Conservation (phyloP, 2,113 vertebrate species). For the Australoheros scitulus region DNA sequence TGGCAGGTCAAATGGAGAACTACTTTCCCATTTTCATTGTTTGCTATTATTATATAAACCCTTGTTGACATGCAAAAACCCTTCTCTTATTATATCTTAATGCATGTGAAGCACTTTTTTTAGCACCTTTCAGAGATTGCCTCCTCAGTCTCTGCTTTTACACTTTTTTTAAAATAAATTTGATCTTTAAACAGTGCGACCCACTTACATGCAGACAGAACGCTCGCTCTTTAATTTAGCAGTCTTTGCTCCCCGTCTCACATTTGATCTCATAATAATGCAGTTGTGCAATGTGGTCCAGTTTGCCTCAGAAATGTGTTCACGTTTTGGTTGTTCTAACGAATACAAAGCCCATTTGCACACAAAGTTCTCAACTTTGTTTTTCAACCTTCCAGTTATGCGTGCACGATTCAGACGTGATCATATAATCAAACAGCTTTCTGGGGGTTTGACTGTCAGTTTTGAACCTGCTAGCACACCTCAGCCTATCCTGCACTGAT, state of each 20-base stretch:
- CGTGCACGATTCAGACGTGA: not conserved
- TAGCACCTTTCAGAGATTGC: fast-evolving
- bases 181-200: not conserved
- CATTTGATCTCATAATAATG: not conserved
- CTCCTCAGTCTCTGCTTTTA: not conserved
- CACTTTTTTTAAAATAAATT: not conserved
- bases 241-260: not conserved
- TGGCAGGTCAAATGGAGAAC: not conserved
- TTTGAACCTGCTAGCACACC: too few relatives aligned
- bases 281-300: not conserved
- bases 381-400: not conserved
- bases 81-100: not conserved
- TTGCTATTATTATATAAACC: not conserved
- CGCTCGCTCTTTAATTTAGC: not conserved
- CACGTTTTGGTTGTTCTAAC: not conserved
- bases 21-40: not conserved
- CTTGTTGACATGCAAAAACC: not conserved
- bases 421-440: not conserved
- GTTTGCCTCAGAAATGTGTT: slow-evolving; percentile 1
- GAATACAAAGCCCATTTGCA: not conserved
- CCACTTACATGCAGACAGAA: not conserved
- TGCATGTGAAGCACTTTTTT: not conserved
- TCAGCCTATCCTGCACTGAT: not conserved
- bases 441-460: too few relatives aligned
- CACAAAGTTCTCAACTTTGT: not conserved